Evolutionary conservation across 2,888 invertebrate genomes (phyloP), one percentile per base, ranked within the genome.

Genomic region (Epirrhoe tristata): DNA sequence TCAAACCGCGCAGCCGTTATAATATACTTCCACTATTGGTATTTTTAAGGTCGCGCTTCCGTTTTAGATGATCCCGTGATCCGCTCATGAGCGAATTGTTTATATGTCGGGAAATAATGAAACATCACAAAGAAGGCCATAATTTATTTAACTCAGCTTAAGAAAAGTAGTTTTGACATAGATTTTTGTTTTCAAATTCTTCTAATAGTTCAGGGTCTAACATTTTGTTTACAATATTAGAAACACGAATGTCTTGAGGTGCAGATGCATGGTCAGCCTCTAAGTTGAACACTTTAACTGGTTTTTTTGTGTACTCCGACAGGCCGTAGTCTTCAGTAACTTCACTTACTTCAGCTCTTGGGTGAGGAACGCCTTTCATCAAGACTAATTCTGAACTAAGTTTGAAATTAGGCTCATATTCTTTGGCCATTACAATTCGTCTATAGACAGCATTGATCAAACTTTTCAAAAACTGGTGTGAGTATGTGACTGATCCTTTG

Each of bases 341-440:
- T 7, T 61, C 53, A 0, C 34, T n/a, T n/a, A n/a, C n/a, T n/a
- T n/a, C 63, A 12, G 75, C 63, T 10, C 74, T 69, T 0, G 80
- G 77, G 69, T 81, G 76, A 58, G 77, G 71, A 12, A 71, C 65
- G 0, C 81, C 81, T 66, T 75, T 81, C 10, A 85, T 71, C 4
- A 85, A 74, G 3, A 84, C 71, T 5, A 84, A 10, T 60, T 83
- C 72, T 0, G 83, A 84, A 46, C 81, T 67, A 16, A 83, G 59
- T 46, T 69, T 77, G 5, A 79, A 72, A 6, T 71, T 58, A 1
- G 83, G 82, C 10, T 76, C 61, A 32, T 83, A 84, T 12, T 74
- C 71, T 43, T 66, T 69, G 0, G 78, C 77, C 60, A 79, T 52
- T 5, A 69, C 24, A 7, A 85, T 78, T 65, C 78, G 77, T 36